Evolutionary conservation across 2,888 invertebrate genomes (phyloP), one percentile per base, ranked within the genome.

Genomic region (Myopa testacea): DNA sequence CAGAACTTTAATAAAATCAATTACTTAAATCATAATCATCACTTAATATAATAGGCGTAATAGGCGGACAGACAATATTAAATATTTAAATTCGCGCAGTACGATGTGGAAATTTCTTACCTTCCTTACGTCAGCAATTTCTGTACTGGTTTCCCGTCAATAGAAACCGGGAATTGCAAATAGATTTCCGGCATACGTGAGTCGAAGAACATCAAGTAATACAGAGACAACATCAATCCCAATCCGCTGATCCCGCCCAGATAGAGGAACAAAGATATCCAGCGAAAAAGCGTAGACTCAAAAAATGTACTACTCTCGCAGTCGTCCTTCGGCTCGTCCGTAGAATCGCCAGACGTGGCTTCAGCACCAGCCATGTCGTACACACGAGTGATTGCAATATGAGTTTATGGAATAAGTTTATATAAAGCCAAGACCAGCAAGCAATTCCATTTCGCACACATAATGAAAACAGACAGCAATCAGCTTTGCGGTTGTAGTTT

Each of bases 171-270:
- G 77, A 88, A 88, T 79, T 84, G 85, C 40, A 85, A 76, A 81
- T 88, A 86, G 45, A 88, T 88, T 75, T 87, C 88, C 34, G 88
- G 89, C 88, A 88, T 88, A 74, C 83, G 81, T 8, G 88, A 89
- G 76, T 88, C 88, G 72, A 88, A 88, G 79, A 89, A 88, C 34
- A 89, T 76, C 0, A 88, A 82, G 72, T 85, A 89, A 75, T 88
- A 88, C 1, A 88, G 73, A 4, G 87, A 87, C 62, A 88, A 67
- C 0, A 81, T 82, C 84, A 88, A 83, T 78, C 88, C 88, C 80
- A 88, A 73, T 1, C 88, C 86, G 74, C 89, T 87, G 14, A 88
- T 87, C 19, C 88, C 88, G 38, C 87, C 82, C 77, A 88, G 26
- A 78, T 88, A 88, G 63, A 89, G 75, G 55, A 85, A 80, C 0